A percentile compares a stretch with the other conserved stretches of the same genome.
Conservation (phyloP, 2,797 vertebrate genomes). For the Cynopterus sphinx region DNA sequence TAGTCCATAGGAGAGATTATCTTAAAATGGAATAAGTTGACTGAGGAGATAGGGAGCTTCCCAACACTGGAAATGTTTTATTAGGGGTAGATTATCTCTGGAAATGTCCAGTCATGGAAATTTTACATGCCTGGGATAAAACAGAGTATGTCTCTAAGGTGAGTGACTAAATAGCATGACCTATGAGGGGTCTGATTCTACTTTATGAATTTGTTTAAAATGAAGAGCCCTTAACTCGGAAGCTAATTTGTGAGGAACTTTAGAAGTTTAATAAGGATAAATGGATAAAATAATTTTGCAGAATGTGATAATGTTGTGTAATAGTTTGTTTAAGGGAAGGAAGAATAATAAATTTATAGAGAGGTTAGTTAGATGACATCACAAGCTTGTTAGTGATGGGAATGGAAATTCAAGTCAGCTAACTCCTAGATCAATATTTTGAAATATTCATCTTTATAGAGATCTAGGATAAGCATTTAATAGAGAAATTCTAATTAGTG, state of each 20-base stretch:
- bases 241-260: background rate
- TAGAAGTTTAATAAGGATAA: background rate
- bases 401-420: background rate
- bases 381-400: background rate
- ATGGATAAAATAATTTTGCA: background rate
- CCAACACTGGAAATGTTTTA: background rate
- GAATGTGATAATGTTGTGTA: background rate
- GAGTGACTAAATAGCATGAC: background rate
- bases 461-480: background rate
- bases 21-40: background rate
- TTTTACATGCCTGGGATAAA: background rate
- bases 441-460: background rate
- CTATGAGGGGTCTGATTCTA: background rate
- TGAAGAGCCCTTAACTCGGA: slow-evolving; percentile 7
- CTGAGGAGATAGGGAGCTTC: background rate
- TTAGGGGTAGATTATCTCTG: background rate
- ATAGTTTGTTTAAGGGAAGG: background rate
- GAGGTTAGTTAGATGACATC: background rate
- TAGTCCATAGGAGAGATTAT: background rate
- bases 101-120: background rate
- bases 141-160: background rate
- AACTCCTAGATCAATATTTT: background rate
- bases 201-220: slow-evolving; percentile 5
- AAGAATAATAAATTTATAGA: background rate
- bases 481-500: background rate